Conservation (phyloP, 2,797 vertebrate genomes). For the Tadarida brasiliensis region DNA sequence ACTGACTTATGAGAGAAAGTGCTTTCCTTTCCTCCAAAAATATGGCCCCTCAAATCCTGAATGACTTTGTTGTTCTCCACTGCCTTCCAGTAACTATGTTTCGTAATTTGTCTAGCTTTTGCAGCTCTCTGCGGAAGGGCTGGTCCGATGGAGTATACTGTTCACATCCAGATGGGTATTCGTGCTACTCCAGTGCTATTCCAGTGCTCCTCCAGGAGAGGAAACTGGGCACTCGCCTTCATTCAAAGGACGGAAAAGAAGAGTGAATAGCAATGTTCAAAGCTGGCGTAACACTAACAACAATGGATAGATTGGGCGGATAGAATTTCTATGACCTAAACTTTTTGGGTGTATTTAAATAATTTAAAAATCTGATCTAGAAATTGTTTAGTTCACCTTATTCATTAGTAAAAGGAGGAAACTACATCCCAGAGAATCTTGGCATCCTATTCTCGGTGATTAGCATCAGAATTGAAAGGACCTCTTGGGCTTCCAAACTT, state of each 20-base stretch:
- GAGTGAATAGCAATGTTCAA: neutral
- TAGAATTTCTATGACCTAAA: slow-evolving; percentile 13
- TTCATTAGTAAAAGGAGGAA: neutral
- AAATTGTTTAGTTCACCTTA: neutral
- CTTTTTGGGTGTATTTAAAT: neutral
- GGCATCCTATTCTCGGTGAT: neutral
- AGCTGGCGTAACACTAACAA: neutral
- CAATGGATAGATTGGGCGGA: neutral
- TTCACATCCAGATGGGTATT: neutral
- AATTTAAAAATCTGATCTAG: neutral
- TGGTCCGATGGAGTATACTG: neutral
- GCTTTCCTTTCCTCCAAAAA: neutral
- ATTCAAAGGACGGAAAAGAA: neutral
- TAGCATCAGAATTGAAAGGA: neutral
- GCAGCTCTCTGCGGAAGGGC: neutral
- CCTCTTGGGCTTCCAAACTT: neutral
- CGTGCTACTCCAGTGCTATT: neutral
- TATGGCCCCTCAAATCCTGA: neutral
- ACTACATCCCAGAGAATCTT: neutral
- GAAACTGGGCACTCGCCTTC: neutral
- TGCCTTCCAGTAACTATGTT: slow-evolving; percentile 20
- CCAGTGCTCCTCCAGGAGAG: neutral
- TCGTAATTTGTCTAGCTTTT: neutral
- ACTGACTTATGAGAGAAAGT: neutral
- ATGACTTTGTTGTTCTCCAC: neutral